phyloP scores from a whole-genome alignment of 2,888 invertebrate species.

The Pogonocherus hispidulus region DNA sequence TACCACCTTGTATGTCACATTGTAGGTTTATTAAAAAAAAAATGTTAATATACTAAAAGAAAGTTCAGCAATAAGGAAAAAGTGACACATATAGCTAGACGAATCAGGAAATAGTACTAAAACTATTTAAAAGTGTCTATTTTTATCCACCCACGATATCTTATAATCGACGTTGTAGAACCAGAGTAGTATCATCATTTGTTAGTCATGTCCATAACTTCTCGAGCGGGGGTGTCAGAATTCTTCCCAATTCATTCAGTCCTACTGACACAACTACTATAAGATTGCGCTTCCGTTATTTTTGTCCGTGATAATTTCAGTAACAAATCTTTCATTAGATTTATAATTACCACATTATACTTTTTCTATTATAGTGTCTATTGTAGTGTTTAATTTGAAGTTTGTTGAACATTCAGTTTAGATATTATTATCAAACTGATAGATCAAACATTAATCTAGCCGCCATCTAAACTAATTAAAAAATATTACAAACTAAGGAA shows the following conservation, averaged over 20 bases:
- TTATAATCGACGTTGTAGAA: neutral
- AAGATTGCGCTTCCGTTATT: neutral
- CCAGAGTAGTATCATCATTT: slow-evolving; percentile 12
- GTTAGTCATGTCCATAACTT: slow-evolving; percentile 4
- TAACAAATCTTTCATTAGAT: too few species aligned
- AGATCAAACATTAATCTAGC: too few species aligned
- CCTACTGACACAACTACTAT: neutral
- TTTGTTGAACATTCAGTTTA: too few species aligned
- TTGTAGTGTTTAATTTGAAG: too few species aligned
- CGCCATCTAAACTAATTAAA: too few species aligned
- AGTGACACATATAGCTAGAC: neutral
- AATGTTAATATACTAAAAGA: too few species aligned
- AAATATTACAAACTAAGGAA: too few species aligned
- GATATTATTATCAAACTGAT: too few species aligned
- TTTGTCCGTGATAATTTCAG: neutral
- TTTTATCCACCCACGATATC: neutral
- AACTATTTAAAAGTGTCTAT: neutral
- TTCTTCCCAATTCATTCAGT: slow-evolving; percentile 5
- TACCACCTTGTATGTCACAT: too few species aligned
- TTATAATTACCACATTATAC: too few species aligned
- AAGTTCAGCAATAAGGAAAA: neutral
- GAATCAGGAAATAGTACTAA: neutral
- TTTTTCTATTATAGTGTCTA: too few species aligned
- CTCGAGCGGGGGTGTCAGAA: slow-evolving; percentile 11
- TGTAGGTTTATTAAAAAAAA: too few species aligned